phyloP scores from a whole-genome alignment of 2,888 invertebrate genomes.

The Sicus ferrugineus region DNA sequence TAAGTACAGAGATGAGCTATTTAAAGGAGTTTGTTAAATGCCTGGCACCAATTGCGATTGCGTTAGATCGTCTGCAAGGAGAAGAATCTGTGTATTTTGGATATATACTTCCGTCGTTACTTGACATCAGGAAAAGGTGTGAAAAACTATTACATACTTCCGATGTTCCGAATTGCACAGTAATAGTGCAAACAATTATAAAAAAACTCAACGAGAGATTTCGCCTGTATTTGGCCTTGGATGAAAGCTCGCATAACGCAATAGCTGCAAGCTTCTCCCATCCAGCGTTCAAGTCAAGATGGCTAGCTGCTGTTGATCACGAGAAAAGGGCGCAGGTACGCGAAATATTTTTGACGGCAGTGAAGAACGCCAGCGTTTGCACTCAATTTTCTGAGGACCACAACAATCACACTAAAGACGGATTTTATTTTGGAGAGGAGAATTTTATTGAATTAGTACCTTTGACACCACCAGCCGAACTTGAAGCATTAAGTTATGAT shows the following conservation, averaged over 20 bases:
- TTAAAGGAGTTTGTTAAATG: not conserved
- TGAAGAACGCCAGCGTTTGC: not conserved
- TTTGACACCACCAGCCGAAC: not conserved
- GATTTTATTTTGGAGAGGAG: not conserved
- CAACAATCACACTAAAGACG: not conserved
- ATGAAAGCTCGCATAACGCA: not conserved
- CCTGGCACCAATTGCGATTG: not conserved
- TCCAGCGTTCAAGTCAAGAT: not conserved
- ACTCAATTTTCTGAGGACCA: not conserved
- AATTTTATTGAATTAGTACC: not conserved
- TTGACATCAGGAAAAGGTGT: not conserved
- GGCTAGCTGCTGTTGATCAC: not conserved
- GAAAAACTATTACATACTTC: not conserved
- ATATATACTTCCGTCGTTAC: not conserved
- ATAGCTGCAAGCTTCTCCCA: not conserved
- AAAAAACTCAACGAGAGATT: not conserved
- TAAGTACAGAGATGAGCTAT: too few relatives aligned
- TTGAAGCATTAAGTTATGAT: not conserved
- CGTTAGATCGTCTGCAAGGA: not conserved
- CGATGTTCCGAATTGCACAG: not conserved
- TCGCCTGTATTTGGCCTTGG: not conserved
- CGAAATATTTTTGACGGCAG: not conserved
- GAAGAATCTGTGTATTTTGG: not conserved
- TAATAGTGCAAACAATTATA: not conserved
- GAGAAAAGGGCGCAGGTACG: not conserved